These are phyloP conservation scores for Pogonocichla stellata DNA, from an alignment of 2,113 vertebrate genomes.

Conservation along the genomic window DNA sequence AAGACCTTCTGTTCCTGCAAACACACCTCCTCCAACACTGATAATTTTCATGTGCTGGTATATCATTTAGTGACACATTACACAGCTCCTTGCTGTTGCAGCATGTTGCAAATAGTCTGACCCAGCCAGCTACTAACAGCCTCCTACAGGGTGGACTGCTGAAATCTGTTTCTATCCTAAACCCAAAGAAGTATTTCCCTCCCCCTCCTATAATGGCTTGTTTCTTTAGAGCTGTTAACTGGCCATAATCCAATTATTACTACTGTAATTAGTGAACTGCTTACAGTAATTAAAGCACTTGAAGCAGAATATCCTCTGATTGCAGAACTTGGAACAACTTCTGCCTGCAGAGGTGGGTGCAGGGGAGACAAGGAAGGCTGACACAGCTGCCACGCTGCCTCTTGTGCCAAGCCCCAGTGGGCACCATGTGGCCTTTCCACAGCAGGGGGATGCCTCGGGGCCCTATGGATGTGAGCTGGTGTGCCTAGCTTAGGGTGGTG, in stretches of 20 bases:
- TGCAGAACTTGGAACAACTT: not conserved
- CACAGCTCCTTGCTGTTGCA: not conserved
- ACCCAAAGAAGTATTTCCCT: not conserved
- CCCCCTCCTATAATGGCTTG: not conserved
- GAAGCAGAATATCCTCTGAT: not conserved
- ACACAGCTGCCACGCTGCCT: not conserved
- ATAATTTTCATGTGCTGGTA: not conserved
- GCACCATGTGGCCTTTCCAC: not conserved
- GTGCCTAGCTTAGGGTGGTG: not conserved
- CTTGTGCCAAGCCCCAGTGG: not conserved
- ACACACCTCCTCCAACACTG: not conserved
- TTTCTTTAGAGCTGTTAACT: constrained; percentile 43
- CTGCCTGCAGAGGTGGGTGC: not conserved
- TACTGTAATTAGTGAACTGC: constrained; percentile 56
- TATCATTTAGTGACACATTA: not conserved
- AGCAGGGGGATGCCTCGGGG: not conserved
- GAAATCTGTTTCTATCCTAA: not conserved
- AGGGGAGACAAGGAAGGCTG: not conserved
- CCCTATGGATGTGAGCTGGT: not conserved
- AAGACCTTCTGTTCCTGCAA: not conserved
- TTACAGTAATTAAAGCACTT: constrained; percentile 33
- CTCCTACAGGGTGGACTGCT: not conserved
- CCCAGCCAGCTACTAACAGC: not conserved
- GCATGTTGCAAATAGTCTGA: not conserved
- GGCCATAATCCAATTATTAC: constrained; percentile 50